Evolutionary conservation across 2,113 vertebrate species (phyloP).

Genomic region (Phylloscopus trochiloides): DNA sequence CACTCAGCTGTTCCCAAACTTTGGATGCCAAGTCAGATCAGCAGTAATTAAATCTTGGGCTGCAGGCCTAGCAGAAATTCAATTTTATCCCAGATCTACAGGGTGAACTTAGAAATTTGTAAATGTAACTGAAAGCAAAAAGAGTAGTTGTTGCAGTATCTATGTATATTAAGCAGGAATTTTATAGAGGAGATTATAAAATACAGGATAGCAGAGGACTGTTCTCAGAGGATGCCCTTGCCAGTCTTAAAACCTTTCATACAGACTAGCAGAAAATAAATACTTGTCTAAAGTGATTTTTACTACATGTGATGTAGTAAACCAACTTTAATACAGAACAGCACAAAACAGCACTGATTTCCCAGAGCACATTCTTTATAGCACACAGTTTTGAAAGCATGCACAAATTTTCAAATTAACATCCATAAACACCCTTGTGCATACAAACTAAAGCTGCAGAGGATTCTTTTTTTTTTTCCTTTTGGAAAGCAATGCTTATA

Average conservation of each 20-base stretch:
- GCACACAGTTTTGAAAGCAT: background rate
- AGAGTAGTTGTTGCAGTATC: background rate
- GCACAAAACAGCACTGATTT: background rate
- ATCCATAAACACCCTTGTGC: background rate
- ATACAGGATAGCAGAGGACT: background rate
- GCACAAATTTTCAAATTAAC: background rate
- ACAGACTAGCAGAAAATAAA: background rate
- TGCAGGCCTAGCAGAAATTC: background rate
- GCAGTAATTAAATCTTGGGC: background rate
- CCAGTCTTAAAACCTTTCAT: background rate
- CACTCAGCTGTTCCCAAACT: constrained; percentile 19
- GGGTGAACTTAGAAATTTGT: background rate
- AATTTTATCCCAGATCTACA: background rate
- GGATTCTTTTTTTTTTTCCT: background rate
- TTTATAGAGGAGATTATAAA: background rate
- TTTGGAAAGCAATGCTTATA: background rate
- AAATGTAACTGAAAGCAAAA: background rate
- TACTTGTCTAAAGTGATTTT: background rate
- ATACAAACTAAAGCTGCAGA: background rate
- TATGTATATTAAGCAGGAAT: background rate
- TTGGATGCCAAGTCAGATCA: constrained; percentile 24
- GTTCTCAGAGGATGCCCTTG: background rate
- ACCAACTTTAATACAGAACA: background rate
- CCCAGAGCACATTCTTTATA: background rate
- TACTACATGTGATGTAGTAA: constrained; percentile 26